Evolutionary conservation across 2,888 invertebrate genomes (phyloP), one percentile per base, ranked within the genome.

Genomic region (Epistrophe eligans): DNA sequence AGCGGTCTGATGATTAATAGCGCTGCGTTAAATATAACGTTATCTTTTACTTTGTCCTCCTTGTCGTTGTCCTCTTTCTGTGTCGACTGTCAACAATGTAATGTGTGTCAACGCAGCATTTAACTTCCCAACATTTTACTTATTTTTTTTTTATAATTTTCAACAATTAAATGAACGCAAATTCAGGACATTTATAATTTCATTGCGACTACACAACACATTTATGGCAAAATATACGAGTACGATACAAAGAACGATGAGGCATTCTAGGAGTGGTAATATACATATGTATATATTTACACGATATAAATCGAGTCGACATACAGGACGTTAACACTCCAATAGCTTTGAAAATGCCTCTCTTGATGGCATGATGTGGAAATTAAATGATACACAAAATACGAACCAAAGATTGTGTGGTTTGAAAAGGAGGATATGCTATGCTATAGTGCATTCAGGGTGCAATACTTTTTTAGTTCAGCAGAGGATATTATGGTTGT

Each of bases 341-440:
- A 52, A 64, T 40, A 32, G 80, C 52, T 67, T 67, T 70, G 57
- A 40, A 70, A 70, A 55, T 70, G 50, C 70, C 57, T 43, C 13
- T 45, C 79, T 64, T 13, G 62, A 52, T 55, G 40, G 43, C 50
- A 52, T 50, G 52, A 71, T 43, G 60, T 50, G 19, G 52, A 60
- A 79, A 79, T 71, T 66, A 74, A 80, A 67, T 74, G 38, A 58
- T 52, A 62, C 55, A 40, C 50, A 52, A 62, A 70, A 40, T 70
- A 70, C 55, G 70, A 55, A 1, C 28, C 28, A 13, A 19, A 55
- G 52, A 55, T 40, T 70, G 52, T 70, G 67, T 45, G 66, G 45
- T 40, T 70, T 70, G 40, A 28, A 52, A 35, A 35, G 13, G 38
- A 52, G 52, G 38, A 38, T 62, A 11, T 0, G 9, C 1, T 24